Conservation (phyloP, 2,113 vertebrate species). For the Isurus oxyrinchus region DNA sequence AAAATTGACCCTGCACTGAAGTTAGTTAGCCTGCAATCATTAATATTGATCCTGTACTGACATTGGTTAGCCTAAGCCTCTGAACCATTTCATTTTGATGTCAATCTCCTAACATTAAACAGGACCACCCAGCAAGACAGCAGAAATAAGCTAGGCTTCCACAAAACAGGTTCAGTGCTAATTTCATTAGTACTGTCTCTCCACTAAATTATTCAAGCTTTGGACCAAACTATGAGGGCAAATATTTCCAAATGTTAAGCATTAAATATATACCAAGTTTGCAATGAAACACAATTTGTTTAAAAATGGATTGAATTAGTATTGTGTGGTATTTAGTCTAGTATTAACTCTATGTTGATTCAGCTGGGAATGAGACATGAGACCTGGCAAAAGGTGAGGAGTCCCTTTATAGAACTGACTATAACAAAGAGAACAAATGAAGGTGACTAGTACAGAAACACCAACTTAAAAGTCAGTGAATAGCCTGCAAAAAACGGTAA, state of each 20-base stretch:
- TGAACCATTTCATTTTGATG: neutral
- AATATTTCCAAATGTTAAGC: neutral
- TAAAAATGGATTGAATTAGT: neutral
- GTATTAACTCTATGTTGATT: neutral
- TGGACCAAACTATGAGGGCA: neutral
- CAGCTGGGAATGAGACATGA: neutral
- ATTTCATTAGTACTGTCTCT: neutral
- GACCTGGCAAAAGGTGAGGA: neutral
- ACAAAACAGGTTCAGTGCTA: neutral
- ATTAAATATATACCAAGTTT: neutral
- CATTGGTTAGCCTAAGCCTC: neutral
- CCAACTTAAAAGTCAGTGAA: neutral
- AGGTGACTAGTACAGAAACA: neutral
- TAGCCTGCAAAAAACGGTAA: neutral
- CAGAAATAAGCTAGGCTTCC: neutral
- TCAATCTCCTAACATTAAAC: neutral
- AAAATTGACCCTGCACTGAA: neutral
- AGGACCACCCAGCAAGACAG: neutral
- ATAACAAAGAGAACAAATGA: neutral
- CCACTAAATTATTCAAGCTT: neutral
- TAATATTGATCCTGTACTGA: neutral
- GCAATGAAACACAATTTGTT: neutral
- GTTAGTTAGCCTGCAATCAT: neutral
- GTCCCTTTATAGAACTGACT: neutral
- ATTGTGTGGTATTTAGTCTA: neutral